Base-by-base conservation (phyloP, 1,140 invertebrate genomes). In the Reticulitermes speratus region DNA sequence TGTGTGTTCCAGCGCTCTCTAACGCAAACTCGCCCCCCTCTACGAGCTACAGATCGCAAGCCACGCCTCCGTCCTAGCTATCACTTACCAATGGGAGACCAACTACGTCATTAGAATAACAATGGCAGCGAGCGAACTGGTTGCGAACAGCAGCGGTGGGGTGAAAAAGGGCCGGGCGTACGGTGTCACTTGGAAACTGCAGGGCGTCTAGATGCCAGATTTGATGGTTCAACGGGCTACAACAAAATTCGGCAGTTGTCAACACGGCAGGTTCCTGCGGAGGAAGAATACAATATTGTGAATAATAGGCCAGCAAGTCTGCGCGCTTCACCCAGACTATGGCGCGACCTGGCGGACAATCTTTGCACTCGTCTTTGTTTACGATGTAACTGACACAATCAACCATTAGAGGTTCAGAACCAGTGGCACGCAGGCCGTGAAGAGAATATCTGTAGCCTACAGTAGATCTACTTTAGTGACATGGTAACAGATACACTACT, bases 71-170 rank as follows among this genome's bases (percentile, higher is more conserved):
- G 0, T 7, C 48, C 83, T 6, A 45, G n/a, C 12, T 44, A 84
- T 16, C 25, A 84, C 8, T 52, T 8, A 19, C 83, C 44, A 84
- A 84, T 84, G 25, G 32, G 25, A n/a, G 65, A 44, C 32, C 5
- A 44, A 12, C 32, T 44, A 84, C 83, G 83, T 84, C 83, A 84
- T 30, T 32, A 25, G 83, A 45, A 84, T 84, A 84, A 84, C 83
- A 84, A 84, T 84, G 83, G 83, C 83, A 84, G 83, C 83, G 44
- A 84, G 48, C 83, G 83, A 52, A 84, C 83, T 44, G 48, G 83
- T 44, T 44, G 83, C 25, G 25, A 12, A 25, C 25, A 44, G 11
- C 0, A 19, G 83, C 44, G 83, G 48, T 44, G 83, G 83, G 83
- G 44, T 12, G 83, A 32, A 44, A 55, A 2, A 21, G 52, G 65